Percentiles rank a stretch among this genome's conserved stretches.
Conservation (phyloP, 2,888 invertebrate species). For the Baccha elongata region DNA sequence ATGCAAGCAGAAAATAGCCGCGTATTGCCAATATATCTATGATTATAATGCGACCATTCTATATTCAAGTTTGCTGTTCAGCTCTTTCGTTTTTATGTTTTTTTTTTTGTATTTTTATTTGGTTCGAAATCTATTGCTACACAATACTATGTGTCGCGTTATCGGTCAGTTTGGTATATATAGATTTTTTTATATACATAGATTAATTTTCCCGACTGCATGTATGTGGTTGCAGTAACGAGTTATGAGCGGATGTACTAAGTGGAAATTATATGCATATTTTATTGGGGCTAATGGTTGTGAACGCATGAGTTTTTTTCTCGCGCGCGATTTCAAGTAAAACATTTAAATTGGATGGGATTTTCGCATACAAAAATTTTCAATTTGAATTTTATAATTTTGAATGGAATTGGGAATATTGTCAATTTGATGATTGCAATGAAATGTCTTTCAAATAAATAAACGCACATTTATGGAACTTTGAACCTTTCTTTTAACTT, state of each 20-base stretch:
- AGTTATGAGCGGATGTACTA: slow-evolving; percentile 73
- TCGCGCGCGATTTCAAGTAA: background rate
- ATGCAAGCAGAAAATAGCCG: slow-evolving; percentile 2
- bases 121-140: slow-evolving; percentile 40
- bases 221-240: slow-evolving; percentile 50
- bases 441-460: no score
- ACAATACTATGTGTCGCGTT: slow-evolving; percentile 40
- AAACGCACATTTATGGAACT: no score
- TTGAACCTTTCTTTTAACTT: no score
- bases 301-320: slow-evolving; percentile 6
- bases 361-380: background rate
- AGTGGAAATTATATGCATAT: slow-evolving; percentile 72
- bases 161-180: slow-evolving; percentile 58
- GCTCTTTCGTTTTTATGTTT: slow-evolving; percentile 70
- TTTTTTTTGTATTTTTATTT: slow-evolving; percentile 22
- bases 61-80: slow-evolving; percentile 63
- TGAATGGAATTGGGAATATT: no score
- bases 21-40: slow-evolving; percentile 18
- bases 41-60: slow-evolving; percentile 41
- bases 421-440: no score
- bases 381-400: no score
- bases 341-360: slow-evolving; percentile 5
- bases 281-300: slow-evolving; percentile 72
- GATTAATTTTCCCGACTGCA: slow-evolving; percentile 6
- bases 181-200: slow-evolving; percentile 26